Conservation (phyloP, 2,888 invertebrate genomes). For the Isotomurus palustris region DNA sequence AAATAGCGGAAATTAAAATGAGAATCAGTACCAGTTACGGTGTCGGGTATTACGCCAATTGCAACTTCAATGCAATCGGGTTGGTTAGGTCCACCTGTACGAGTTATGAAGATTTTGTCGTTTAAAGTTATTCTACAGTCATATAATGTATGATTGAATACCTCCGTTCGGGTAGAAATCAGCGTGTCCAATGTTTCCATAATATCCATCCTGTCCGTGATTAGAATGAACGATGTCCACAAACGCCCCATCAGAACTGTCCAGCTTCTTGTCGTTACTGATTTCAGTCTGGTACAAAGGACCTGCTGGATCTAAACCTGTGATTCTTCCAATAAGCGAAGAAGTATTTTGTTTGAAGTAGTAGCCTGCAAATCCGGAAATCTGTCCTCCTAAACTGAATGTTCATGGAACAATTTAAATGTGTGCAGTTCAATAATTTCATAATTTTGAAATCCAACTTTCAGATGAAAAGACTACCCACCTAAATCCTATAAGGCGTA, state of each 20-base stretch:
- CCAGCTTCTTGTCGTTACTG: conserved; percentile 21
- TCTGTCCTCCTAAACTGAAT: conserved; percentile 11
- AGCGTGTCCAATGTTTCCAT: conserved; percentile 28
- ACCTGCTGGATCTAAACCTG: conserved; percentile 30
- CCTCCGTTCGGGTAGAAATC: conserved; percentile 32
- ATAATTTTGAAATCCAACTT: not conserved
- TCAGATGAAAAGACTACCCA: conserved; percentile 2
- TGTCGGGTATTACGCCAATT: conserved; percentile 9
- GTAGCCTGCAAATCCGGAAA: conserved; percentile 23
- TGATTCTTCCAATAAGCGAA: conserved; percentile 22
- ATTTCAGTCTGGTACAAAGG: conserved; percentile 24
- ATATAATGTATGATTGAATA: not conserved
- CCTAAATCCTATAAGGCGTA: conserved; percentile 29
- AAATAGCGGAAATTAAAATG: no score
- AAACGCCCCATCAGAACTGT: conserved; percentile 13
- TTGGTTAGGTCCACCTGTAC: conserved; percentile 35
- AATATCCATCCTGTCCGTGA: conserved; percentile 33
- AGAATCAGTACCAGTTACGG: conserved; percentile 25
- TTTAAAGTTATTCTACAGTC: not conserved
- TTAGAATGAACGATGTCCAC: conserved; percentile 36
- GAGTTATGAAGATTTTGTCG: not conserved
- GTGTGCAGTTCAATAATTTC: no score
- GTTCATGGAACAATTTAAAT: no score
- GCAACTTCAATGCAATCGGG: conserved; percentile 22
- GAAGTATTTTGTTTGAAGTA: conserved; percentile 18